Conservation (phyloP, 2,888 invertebrate species). For the Cyclophora albipunctata region DNA sequence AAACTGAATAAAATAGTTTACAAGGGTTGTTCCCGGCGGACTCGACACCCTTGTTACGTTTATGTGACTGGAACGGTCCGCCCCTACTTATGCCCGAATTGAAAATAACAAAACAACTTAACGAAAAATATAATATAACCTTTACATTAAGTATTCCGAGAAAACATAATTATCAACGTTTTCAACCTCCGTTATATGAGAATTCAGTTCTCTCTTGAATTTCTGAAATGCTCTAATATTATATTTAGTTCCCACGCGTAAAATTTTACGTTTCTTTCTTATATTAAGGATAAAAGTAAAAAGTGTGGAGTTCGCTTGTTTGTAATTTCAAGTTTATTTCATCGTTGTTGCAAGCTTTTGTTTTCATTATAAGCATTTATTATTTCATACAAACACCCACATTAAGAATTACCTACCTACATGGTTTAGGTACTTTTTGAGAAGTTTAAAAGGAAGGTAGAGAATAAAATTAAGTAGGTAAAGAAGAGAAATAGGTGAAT, state of each 20-base stretch:
- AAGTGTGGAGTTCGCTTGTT: conserved; percentile 12
- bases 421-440: no score
- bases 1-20: conserved; percentile 51
- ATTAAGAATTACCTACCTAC: no score
- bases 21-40: conserved; percentile 43
- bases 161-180: no score
- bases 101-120: conserved; percentile 26
- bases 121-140: conserved; percentile 1
- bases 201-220: no score
- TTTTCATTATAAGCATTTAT: no score
- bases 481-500: no score
- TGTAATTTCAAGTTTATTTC: conserved; percentile 29
- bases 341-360: no score
- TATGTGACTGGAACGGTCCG: conserved; percentile 34
- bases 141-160: no score
- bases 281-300: conserved; percentile 6
- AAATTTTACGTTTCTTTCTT: conserved; percentile 18
- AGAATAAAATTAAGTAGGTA: no score
- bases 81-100: conserved; percentile 27
- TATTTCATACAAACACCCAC: no score
- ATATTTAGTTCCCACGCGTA: conserved; percentile 14
- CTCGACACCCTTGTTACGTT: conserved; percentile 34
- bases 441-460: no score
- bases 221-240: conserved; percentile 9
- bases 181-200: no score